Evolutionary conservation across 1,140 invertebrate species (phyloP).

Genomic region (Drosophila bipectinata): DNA sequence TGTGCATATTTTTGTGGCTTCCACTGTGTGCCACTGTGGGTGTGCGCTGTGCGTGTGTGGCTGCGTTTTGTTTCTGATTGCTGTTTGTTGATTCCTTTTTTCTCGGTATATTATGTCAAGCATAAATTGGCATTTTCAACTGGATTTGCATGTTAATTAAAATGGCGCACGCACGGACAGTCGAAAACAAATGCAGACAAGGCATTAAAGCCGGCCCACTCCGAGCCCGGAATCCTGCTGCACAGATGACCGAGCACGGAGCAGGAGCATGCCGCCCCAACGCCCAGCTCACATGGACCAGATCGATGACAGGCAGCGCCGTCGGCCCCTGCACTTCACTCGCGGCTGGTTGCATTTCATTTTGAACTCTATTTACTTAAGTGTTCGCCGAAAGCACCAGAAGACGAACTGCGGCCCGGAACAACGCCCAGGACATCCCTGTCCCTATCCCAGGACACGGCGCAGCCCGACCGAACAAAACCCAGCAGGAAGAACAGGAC

Average conservation of each 20-base stretch:
- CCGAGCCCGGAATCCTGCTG: slow-evolving; percentile 21
- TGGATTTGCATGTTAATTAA: slow-evolving; percentile 82
- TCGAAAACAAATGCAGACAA: slow-evolving; percentile 78
- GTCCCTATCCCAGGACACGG: not conserved
- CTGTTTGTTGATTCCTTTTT: slow-evolving; percentile 45
- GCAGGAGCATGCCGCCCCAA: not conserved
- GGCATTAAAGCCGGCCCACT: slow-evolving; percentile 56
- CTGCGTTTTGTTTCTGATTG: slow-evolving; percentile 35
- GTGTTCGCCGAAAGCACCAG: slow-evolving; percentile 61
- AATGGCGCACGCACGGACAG: slow-evolving; percentile 76
- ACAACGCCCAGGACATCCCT: slow-evolving; percentile 27
- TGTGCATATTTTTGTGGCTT: slow-evolving; percentile 35
- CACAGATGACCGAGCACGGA: slow-evolving; percentile 53
- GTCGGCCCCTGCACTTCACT: slow-evolving; percentile 56
- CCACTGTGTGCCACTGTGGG: slow-evolving; percentile 10
- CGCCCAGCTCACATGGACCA: slow-evolving; percentile 16
- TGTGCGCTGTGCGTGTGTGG: slow-evolving; percentile 1
- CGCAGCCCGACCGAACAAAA: slow-evolving; percentile 7
- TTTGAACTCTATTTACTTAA: slow-evolving; percentile 81
- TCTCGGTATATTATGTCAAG: slow-evolving; percentile 75
- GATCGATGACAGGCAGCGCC: slow-evolving; percentile 70
- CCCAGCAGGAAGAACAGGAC: slow-evolving; percentile 14
- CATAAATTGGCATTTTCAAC: slow-evolving; percentile 82
- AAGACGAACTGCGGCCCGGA: slow-evolving; percentile 31
- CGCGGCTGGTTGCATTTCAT: slow-evolving; percentile 75